phyloP scores from a whole-genome alignment of 1,140 invertebrate species.

The Drosophila grimshawi region DNA sequence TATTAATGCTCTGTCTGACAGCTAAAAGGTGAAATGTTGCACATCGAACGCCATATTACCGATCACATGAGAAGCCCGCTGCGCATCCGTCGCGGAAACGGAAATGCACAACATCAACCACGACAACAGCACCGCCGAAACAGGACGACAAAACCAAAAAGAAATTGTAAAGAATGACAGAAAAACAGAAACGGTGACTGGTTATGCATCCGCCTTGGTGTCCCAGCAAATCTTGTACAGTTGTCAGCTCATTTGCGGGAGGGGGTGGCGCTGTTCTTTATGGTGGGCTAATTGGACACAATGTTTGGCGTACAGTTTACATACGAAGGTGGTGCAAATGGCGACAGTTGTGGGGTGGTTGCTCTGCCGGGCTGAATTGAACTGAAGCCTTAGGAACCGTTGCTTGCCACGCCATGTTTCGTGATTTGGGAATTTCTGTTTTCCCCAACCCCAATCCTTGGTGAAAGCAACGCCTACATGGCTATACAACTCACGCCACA shows the following conservation, averaged over 20 bases:
- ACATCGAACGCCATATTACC: constrained; percentile 62
- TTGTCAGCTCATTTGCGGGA: constrained; percentile 3
- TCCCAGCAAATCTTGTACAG: constrained; percentile 20
- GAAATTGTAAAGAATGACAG: neutral
- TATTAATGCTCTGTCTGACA: constrained; percentile 63
- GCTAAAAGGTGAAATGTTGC: constrained; percentile 73
- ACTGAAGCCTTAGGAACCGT: constrained; percentile 47
- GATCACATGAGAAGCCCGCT: constrained; percentile 44
- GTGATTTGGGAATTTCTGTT: constrained; percentile 63
- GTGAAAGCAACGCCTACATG: constrained; percentile 62
- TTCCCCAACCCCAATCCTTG: constrained; percentile 3
- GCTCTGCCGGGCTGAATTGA: neutral
- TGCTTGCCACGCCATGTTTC: constrained; percentile 79
- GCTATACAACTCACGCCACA: constrained; percentile 70
- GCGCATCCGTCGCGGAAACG: constrained; percentile 64
- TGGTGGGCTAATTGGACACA: constrained; percentile 18
- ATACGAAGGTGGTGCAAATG: neutral
- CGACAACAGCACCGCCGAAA: constrained; percentile 5
- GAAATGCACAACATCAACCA: constrained; percentile 66
- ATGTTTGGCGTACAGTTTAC: constrained; percentile 10
- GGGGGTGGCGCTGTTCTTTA: neutral
- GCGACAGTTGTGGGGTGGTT: constrained; percentile 34
- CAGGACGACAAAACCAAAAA: constrained; percentile 45
- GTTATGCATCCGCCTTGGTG: constrained; percentile 42
- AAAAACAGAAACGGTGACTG: constrained; percentile 23